Base-by-base conservation (phyloP, 2,888 invertebrate genomes). In the Ganaspis brasiliensis region DNA sequence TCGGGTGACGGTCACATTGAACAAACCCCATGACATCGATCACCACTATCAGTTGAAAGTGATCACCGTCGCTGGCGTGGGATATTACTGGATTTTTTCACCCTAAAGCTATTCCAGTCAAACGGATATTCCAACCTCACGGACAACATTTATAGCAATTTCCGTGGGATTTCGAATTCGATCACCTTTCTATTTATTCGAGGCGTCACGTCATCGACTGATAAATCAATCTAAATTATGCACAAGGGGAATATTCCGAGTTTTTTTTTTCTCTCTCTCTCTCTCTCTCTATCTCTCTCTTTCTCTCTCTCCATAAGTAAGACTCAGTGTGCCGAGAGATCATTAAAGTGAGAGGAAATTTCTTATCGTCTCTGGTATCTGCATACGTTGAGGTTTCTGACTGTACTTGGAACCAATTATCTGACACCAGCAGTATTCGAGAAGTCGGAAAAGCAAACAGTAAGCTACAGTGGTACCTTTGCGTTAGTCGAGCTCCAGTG, bases 141-240 rank as follows among this genome's bases (percentile, higher is more conserved):
- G 14, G 75, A 78, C 76, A 79, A 81, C 82, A 78, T 81, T 81
- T 81, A 80, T 83, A 82, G 80, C 83, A 84, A 85, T 85, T 83
- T 83, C 81, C 78, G 82, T 79, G 77, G 81, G 80, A 83, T 83
- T 84, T 83, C 81, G 83, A 83, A 85, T 84, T 83, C 84, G 85
- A 85, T 83, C 81, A 83, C 80, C 77, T 81, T 81, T 81, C 81
- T 84, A 85, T 84, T 84, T 84, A 85, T 86, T 85, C 86, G 78
- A 76, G 78, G 77, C 79, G 77, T 81, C 83, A 82, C 81, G 82
- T 80, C 79, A 82, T 79, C 81, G 81, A 78, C 74, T 82, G 80
- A 85, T 86, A 86, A 85, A 85, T 86, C 85, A 84, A 84, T 83
- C 81, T 75, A 72, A 72, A 70, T 74, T 72, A 78, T 71, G 67